A percentile compares a stretch with the other conserved stretches of the same genome.
Evolutionary conservation across 1,140 invertebrate species (phyloP).

Genomic region (Bombus superbus): DNA sequence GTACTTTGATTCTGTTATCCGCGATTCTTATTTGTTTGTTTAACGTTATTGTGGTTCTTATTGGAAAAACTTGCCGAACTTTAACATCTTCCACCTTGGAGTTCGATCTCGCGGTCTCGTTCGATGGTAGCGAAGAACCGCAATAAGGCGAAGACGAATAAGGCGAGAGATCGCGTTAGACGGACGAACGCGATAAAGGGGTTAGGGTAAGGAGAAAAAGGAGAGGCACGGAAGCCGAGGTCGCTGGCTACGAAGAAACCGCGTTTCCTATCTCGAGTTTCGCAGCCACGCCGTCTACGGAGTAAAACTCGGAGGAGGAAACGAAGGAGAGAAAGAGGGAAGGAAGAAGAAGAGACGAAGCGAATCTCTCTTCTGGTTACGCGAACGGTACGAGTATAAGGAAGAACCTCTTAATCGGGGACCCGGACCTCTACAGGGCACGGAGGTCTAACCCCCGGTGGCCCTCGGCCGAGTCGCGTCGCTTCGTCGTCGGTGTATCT

Average conservation of each 20-base stretch:
- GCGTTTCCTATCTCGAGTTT: constrained; percentile 57
- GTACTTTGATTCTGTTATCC: no score
- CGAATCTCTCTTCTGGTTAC: constrained; percentile 49
- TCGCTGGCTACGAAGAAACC: not conserved
- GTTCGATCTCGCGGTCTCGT: no score
- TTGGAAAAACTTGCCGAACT: no score
- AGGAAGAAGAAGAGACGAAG: not conserved
- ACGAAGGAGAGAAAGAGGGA: not conserved
- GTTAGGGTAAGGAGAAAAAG: not conserved
- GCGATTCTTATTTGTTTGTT: no score
- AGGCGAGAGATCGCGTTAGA: no score
- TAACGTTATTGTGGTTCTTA: accelerated
- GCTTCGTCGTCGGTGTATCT: constrained; percentile 64
- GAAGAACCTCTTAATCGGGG: constrained; percentile 77
- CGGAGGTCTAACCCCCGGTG: constrained; percentile 69
- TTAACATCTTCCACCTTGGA: no score
- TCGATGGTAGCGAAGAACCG: no score
- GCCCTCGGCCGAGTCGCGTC: constrained; percentile 28
- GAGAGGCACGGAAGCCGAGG: not conserved
- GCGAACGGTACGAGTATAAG: constrained; percentile 66
- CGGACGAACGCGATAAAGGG: not conserved
- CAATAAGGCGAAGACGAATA: not conserved
- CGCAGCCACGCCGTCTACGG: constrained; percentile 74
- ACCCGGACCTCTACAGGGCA: constrained; percentile 75
- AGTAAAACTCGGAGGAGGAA: constrained; percentile 1